Evolutionary conservation across 2,888 invertebrate species (phyloP).

Genomic region (Frankliniella fusca): DNA sequence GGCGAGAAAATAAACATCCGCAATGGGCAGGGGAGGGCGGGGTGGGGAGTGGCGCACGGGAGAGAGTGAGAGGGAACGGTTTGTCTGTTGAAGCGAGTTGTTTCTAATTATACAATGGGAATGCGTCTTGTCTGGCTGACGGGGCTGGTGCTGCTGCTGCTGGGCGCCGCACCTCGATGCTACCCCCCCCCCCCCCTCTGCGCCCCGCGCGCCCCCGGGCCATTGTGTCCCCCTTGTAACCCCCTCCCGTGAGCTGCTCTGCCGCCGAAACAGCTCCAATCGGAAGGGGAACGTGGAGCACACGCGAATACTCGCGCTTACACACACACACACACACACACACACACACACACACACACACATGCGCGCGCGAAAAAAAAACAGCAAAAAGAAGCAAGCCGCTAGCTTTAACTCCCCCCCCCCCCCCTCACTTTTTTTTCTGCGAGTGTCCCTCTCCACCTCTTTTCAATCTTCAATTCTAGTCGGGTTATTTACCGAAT

Average conservation of each 20-base stretch:
- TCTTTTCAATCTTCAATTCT: not conserved
- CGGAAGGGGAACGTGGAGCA: not conserved
- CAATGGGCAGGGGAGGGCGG: not conserved
- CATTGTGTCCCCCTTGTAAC: conserved; percentile 6
- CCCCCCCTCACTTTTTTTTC: not conserved
- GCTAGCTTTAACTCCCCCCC: not conserved
- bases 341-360: not conserved
- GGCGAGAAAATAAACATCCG: conserved; percentile 13
- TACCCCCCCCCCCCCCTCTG: not conserved
- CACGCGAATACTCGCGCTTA: no score
- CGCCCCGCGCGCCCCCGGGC: not conserved
- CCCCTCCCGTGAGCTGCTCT: not conserved
- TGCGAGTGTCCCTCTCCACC: not conserved
- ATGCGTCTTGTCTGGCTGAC: conserved; percentile 22
- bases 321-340: not conserved
- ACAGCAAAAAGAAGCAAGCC: not conserved
- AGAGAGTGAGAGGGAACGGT: not conserved
- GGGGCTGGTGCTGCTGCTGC: not conserved
- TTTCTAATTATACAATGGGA: conserved; percentile 26
- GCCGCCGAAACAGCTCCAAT: conserved; percentile 6
- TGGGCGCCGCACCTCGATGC: not conserved
- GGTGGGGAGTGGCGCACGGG: no score
- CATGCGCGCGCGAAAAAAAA: not conserved
- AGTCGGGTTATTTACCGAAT: not conserved
- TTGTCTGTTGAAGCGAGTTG: conserved; percentile 17